Percentiles rank a stretch among this genome's conserved stretches.
These are phyloP conservation scores for Danio aesculapii DNA, from an alignment of 2,797 vertebrate species.

Conservation along the genomic window DNA sequence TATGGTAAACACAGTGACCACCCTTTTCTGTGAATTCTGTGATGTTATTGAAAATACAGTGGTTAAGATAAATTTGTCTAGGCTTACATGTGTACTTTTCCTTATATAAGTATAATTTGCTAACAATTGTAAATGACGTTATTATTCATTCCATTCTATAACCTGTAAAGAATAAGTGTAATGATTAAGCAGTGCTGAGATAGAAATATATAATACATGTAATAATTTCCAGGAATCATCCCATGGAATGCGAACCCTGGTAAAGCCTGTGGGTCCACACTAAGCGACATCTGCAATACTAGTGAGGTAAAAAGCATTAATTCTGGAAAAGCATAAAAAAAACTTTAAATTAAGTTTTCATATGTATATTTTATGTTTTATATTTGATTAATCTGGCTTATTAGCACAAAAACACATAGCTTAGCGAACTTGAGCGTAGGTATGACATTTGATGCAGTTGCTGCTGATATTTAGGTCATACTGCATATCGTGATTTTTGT, in stretches of 20 bases:
- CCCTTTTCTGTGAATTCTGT: background rate
- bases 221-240: conserved; percentile 87
- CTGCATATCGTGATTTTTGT: too few relatives aligned
- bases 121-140: background rate
- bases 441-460: too few relatives aligned
- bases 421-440: too few relatives aligned
- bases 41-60: background rate
- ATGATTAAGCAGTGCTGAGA: background rate
- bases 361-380: too few relatives aligned
- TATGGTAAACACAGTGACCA: conserved; percentile 81
- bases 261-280: conserved; percentile 89
- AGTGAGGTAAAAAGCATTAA: conserved; percentile 84
- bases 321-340: too few relatives aligned
- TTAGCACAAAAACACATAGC: too few relatives aligned
- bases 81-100: background rate
- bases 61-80: background rate
- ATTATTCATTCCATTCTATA: background rate
- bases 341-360: too few relatives aligned
- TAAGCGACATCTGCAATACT: conserved; percentile 94
- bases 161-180: background rate
- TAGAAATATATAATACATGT: conserved; percentile 36
- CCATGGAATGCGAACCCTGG: conserved; percentile 94
- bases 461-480: too few relatives aligned
- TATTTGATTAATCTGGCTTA: too few relatives aligned
- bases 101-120: background rate